Conservation (phyloP, 1,140 invertebrate genomes). For the Drusus annulatus region DNA sequence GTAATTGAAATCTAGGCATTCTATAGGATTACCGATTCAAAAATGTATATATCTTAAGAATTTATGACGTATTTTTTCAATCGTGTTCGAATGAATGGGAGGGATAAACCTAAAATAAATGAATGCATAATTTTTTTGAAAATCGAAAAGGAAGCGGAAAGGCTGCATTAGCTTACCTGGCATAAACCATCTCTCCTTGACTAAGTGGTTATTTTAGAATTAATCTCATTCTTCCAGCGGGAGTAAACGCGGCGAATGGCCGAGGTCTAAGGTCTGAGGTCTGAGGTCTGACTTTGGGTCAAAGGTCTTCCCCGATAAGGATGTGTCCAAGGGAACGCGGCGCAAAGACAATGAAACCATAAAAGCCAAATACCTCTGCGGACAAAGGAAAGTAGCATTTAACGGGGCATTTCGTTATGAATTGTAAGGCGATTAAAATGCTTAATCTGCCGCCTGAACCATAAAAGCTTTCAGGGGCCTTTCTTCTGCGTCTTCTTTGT, state of each 20-base stretch:
- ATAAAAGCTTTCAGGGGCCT: background rate
- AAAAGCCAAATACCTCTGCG: constrained; percentile 34
- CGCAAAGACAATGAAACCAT: constrained; percentile 40
- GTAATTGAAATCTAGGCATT: too few relatives aligned
- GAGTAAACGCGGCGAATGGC: background rate
- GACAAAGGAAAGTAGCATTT: constrained; percentile 4
- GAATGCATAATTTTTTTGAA: too few relatives aligned
- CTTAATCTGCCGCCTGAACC: constrained; percentile 28
- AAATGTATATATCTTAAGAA: too few relatives aligned
- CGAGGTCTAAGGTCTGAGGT: background rate
- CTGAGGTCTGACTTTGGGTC: background rate
- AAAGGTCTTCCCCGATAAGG: background rate
- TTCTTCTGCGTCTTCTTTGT: background rate
- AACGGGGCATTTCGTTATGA: constrained; percentile 37
- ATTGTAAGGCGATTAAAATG: constrained; percentile 40
- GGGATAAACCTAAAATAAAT: too few relatives aligned
- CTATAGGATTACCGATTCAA: too few relatives aligned
- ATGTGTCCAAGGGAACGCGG: constrained; percentile 8
- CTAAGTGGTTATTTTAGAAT: background rate
- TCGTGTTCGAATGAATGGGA: too few relatives aligned
- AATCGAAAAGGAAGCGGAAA: too few relatives aligned
- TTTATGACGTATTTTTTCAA: too few relatives aligned
- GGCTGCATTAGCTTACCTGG: too few relatives aligned
- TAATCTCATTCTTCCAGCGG: background rate
- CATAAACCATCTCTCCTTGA: too few relatives aligned